A percentile compares a stretch with the other conserved stretches of the same genome.
These are phyloP conservation scores for Volucella bombylans DNA, from an alignment of 2,888 invertebrate species.

Conservation along the genomic window DNA sequence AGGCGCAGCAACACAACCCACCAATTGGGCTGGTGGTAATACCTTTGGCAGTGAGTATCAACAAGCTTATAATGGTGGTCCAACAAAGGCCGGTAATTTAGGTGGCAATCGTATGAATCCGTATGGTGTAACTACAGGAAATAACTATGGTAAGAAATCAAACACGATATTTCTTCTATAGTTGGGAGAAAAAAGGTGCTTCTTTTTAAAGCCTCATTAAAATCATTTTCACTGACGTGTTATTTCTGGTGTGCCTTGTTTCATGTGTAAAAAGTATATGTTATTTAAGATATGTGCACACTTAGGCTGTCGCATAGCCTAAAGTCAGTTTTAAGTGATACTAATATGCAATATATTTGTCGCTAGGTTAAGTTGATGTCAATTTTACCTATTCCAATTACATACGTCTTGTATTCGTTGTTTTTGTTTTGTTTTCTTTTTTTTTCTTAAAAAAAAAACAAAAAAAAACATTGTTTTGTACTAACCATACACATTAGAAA, in stretches of 20 bases:
- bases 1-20: slow-evolving; percentile 69
- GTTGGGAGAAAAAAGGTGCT: slow-evolving; percentile 53
- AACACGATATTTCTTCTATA: slow-evolving; percentile 67
- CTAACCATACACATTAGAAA: slow-evolving; percentile 46
- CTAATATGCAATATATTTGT: slow-evolving; percentile 15
- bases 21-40: slow-evolving; percentile 72
- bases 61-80: slow-evolving; percentile 91
- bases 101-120: slow-evolving; percentile 88
- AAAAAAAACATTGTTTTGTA: slow-evolving; percentile 27
- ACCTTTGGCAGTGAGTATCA: slow-evolving; percentile 87
- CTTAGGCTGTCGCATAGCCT: slow-evolving; percentile 20
- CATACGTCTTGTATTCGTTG: neutral
- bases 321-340: neutral
- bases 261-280: slow-evolving; percentile 6
- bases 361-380: neutral
- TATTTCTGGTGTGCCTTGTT: neutral
- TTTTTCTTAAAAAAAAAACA: neutral
- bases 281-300: neutral
- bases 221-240: slow-evolving; percentile 4
- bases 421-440: neutral
- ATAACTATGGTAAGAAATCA: slow-evolving; percentile 78
- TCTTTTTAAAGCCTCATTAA: slow-evolving; percentile 46
- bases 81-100: slow-evolving; percentile 89
- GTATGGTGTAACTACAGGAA: slow-evolving; percentile 80
- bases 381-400: neutral